A percentile compares a stretch with the other conserved stretches of the same genome.
Evolutionary conservation across 1,140 invertebrate species (phyloP).

Genomic region (Anthonomus grandis): DNA sequence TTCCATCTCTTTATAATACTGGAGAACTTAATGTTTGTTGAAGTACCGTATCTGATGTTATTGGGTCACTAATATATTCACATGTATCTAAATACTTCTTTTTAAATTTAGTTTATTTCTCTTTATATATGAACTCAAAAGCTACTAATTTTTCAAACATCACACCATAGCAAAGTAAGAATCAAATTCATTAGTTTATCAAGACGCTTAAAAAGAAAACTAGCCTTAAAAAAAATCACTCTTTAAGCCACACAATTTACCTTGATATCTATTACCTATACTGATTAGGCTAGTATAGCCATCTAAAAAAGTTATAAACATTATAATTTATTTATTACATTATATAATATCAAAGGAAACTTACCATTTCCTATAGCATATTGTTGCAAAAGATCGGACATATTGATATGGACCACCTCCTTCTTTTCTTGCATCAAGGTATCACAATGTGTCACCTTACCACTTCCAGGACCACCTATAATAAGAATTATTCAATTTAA

Average conservation of each 20-base stretch:
- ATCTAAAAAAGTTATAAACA: constrained; percentile 31
- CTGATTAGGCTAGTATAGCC: constrained; percentile 41
- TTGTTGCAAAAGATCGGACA: constrained; percentile 84
- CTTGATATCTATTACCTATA: constrained; percentile 35
- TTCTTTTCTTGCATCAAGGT: constrained; percentile 80
- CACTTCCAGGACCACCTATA: constrained; percentile 81
- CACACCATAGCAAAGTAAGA: no score
- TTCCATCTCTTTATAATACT: no score
- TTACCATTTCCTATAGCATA: constrained; percentile 83
- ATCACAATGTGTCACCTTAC: constrained; percentile 91
- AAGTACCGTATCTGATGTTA: no score
- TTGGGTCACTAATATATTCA: no score
- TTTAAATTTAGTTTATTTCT: no score
- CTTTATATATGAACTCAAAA: no score
- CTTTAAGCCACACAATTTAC: constrained; percentile 25
- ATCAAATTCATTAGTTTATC: not conserved
- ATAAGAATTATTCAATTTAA: constrained; percentile 2
- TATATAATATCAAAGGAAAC: constrained; percentile 20
- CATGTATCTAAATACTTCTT: no score
- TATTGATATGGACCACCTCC: constrained; percentile 83
- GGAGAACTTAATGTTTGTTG: no score
- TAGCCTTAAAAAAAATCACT: not conserved
- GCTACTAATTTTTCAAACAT: no score
- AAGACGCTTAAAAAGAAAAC: not conserved
- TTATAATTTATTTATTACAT: not conserved